Conservation (phyloP, 1,140 invertebrate genomes). For the Drosophila asahinai region DNA sequence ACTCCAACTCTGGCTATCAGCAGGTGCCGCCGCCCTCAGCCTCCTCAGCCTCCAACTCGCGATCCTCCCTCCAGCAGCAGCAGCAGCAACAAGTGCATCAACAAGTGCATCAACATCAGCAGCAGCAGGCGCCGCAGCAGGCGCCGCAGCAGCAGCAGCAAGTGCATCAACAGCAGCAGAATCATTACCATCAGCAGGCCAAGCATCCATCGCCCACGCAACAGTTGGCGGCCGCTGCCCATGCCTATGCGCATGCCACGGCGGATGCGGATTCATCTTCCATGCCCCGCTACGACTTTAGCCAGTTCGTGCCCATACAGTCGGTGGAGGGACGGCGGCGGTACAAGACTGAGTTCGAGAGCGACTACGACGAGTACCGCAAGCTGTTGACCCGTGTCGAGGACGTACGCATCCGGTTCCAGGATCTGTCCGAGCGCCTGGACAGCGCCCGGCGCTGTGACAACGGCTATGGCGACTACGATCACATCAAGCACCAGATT, state of each 20-base stretch:
- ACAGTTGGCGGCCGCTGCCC: slow-evolving; percentile 73
- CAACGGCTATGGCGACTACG: slow-evolving; percentile 67
- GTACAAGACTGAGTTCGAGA: slow-evolving; percentile 95
- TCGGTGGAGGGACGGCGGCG: slow-evolving; percentile 90
- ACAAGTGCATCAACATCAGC: slow-evolving; percentile 28
- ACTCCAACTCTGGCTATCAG: slow-evolving; percentile 39
- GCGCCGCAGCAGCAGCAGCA: slow-evolving; percentile 50
- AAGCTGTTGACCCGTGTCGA: slow-evolving; percentile 91
- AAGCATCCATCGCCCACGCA: slow-evolving; percentile 80
- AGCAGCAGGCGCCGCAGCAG: slow-evolving; percentile 45
- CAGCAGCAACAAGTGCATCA: slow-evolving; percentile 32
- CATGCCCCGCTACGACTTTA: slow-evolving; percentile 85
- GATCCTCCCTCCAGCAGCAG: slow-evolving; percentile 36
- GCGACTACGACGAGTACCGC: slow-evolving; percentile 93
- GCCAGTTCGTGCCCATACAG: slow-evolving; percentile 92
- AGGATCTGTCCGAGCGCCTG: slow-evolving; percentile 86
- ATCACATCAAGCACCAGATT: slow-evolving; percentile 90
- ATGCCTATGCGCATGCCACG: slow-evolving; percentile 65
- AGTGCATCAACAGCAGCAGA: slow-evolving; percentile 33
- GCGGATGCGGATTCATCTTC: slow-evolving; percentile 48
- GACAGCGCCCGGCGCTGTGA: slow-evolving; percentile 57
- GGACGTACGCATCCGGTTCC: slow-evolving; percentile 91
- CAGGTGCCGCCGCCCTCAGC: slow-evolving; percentile 42
- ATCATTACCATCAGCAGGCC: slow-evolving; percentile 41
- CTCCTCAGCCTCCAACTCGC: slow-evolving; percentile 4